Evolutionary conservation across 30 jellyfish, hydroid and myxozoan species (phyloP).

Genomic region (Mastigias papua): DNA sequence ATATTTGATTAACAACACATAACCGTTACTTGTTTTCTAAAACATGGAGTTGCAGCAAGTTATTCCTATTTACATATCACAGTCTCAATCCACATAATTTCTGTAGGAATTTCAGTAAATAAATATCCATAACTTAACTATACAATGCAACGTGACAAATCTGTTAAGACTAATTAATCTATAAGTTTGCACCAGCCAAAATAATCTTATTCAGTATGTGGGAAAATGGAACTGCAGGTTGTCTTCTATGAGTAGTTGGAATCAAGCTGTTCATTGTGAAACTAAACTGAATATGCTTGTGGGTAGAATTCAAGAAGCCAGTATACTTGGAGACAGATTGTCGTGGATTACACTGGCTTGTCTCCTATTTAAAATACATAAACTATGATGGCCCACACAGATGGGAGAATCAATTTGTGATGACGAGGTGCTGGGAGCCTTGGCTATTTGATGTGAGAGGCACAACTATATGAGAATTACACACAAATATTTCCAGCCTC

Average conservation of each 20-base stretch:
- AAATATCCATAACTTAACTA: conserved; percentile 23
- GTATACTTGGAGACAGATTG: no score
- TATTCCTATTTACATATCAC: conserved; percentile 13
- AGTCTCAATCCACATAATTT: conserved; percentile 10
- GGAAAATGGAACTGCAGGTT: neutral
- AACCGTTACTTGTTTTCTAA: conserved; percentile 9
- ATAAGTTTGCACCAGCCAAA: neutral
- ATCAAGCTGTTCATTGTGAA: neutral
- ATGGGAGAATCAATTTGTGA: no score
- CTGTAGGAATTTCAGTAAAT: conserved; percentile 8
- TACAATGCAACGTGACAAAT: conserved; percentile 12
- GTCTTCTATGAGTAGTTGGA: neutral
- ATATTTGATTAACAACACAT: conserved; percentile 13
- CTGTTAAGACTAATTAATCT: conserved; percentile 6
- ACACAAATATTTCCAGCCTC: no score
- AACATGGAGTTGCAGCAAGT: conserved; percentile 23
- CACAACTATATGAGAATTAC: no score
- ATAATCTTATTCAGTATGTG: neutral
- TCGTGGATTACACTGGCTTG: no score
- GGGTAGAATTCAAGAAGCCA: no score
- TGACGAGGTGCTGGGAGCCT: no score
- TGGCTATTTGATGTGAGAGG: no score
- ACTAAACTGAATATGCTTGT: no score
- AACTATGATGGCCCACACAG: no score
- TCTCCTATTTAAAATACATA: no score